A percentile compares a stretch with the other conserved stretches of the same genome.
Evolutionary conservation across 2,113 vertebrate genomes (phyloP).

Genomic region (Apodemus speciosus): DNA sequence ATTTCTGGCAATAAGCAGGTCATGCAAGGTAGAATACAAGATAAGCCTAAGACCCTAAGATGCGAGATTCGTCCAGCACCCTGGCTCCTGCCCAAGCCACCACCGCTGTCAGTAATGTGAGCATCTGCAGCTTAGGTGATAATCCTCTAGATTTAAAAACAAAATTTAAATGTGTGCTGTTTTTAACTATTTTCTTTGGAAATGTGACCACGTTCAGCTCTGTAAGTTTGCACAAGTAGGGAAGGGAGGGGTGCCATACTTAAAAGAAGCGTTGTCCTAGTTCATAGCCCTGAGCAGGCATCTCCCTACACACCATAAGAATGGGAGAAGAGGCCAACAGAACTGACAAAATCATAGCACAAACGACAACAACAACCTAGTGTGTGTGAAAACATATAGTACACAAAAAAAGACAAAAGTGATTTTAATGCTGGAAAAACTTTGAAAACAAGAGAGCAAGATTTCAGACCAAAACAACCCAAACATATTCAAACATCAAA

Average conservation of each 20-base stretch:
- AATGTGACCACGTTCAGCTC: slow-evolving; percentile 41
- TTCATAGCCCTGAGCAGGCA: background rate
- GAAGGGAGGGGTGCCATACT: background rate
- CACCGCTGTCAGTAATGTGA: slow-evolving; percentile 22
- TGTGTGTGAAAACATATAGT: background rate
- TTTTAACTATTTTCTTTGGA: slow-evolving; percentile 58
- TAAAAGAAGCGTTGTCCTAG: background rate
- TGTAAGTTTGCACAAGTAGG: background rate
- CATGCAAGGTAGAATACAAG: slow-evolving; percentile 57
- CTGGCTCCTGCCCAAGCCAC: background rate
- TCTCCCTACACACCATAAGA: background rate
- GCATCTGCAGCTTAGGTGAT: background rate
- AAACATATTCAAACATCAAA: slow-evolving; percentile 9
- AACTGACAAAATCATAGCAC: background rate
- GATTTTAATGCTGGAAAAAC: slow-evolving; percentile 15
- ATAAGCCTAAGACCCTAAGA: slow-evolving; percentile 60
- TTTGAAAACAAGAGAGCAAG: background rate
- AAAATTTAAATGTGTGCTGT: slow-evolving; percentile 56
- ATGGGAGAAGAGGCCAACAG: background rate
- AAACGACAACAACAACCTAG: slow-evolving; percentile 23
- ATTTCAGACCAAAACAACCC: background rate
- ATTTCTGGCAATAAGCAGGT: slow-evolving; percentile 60
- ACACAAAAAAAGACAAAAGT: slow-evolving; percentile 18
- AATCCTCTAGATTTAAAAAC: slow-evolving; percentile 46
- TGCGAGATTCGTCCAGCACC: slow-evolving; percentile 23